These are phyloP conservation scores for Eulithis prunata DNA, from an alignment of 2,888 invertebrate species.

Conservation along the genomic window DNA sequence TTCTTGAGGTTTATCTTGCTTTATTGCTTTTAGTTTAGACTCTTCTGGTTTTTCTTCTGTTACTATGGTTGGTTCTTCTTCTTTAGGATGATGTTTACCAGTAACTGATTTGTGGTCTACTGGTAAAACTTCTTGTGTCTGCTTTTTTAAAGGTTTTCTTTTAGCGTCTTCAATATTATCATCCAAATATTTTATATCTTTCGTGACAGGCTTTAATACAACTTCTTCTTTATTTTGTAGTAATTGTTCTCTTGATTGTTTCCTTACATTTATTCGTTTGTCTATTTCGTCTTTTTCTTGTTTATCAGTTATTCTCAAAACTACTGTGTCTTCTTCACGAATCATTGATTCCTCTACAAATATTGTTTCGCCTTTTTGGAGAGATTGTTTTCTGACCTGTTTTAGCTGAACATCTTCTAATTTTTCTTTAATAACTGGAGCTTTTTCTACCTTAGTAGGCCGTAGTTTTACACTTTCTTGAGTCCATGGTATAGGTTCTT, in stretches of 20 bases:
- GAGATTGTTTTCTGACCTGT: conserved; percentile 67
- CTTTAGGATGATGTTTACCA: no score
- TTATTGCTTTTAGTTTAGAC: conserved; percentile 47
- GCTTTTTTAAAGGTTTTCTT: conserved; percentile 38
- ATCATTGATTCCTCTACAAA: conserved; percentile 83
- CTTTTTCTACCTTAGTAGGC: conserved; percentile 85
- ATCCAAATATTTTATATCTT: conserved; percentile 22
- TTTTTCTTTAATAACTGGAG: conserved; percentile 81
- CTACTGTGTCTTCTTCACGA: conserved; percentile 84
- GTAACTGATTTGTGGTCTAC: no score
- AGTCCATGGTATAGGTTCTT: conserved; percentile 81
- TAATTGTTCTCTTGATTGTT: conserved; percentile 25
- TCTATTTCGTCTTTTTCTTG: conserved; percentile 30
- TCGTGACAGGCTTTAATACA: conserved; percentile 7
- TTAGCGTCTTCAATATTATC: conserved; percentile 69
- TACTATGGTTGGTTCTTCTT: conserved; percentile 25
- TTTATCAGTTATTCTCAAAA: conserved; percentile 72
- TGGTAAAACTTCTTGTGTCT: conserved; percentile 35
- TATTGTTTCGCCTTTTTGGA: conserved; percentile 63
- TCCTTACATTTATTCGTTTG: conserved; percentile 8
- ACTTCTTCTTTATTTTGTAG: conserved; percentile 20
- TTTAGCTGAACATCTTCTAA: conserved; percentile 73
- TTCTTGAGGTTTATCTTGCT: conserved; percentile 48
- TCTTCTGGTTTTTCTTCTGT: conserved; percentile 69
- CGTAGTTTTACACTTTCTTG: conserved; percentile 86